These are phyloP conservation scores for Rhagophthalmus giganteus DNA, from an alignment of 2,888 invertebrate genomes.

Conservation along the genomic window DNA sequence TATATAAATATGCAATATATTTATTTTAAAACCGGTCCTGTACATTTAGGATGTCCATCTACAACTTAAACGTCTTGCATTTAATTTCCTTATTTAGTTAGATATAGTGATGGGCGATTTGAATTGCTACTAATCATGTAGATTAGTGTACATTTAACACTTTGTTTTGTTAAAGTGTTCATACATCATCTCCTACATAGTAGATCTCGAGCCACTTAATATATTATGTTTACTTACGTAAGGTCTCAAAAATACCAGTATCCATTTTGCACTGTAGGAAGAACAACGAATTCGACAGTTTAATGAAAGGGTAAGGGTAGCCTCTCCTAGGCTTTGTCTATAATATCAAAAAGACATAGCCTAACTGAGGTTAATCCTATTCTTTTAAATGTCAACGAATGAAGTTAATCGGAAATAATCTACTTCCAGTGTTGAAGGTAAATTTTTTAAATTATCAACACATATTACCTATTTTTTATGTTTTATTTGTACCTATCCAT, in stretches of 20 bases:
- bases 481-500: no score
- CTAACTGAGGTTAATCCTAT: constrained; percentile 66
- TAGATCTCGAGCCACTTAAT: constrained; percentile 3
- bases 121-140: constrained; percentile 10
- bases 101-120: constrained; percentile 4
- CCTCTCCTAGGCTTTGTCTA: constrained; percentile 70
- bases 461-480: background rate
- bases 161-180: constrained; percentile 5
- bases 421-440: no score
- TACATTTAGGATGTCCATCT: background rate
- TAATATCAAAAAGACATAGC: constrained; percentile 61
- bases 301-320: constrained; percentile 52
- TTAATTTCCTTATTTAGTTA: constrained; percentile 8
- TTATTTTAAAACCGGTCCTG: background rate
- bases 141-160: constrained; percentile 10
- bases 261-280: background rate
- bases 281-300: background rate
- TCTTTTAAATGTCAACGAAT: constrained; percentile 40
- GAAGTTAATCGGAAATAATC: background rate
- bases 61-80: background rate
- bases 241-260: background rate
- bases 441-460: background rate
- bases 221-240: constrained; percentile 1
- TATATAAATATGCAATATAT: background rate
- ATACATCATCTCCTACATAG: constrained; percentile 5